phyloP scores from a whole-genome alignment of 2,888 invertebrate genomes.

The Tetragonula carbonaria region DNA sequence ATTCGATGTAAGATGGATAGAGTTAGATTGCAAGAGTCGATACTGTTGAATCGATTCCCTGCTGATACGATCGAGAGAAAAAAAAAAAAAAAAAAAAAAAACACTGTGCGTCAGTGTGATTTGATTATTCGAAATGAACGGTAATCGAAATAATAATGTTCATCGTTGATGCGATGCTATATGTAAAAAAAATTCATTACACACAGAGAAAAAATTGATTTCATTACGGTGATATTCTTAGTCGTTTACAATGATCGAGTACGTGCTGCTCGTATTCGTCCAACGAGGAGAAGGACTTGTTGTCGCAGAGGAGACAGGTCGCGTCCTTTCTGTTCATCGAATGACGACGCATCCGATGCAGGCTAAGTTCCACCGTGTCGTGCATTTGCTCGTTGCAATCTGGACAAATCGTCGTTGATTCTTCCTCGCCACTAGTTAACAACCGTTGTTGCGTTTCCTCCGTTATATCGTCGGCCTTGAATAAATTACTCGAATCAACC shows the following conservation, averaged over 20 bases:
- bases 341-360: conserved; percentile 34
- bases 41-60: too few relatives aligned
- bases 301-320: conserved; percentile 46
- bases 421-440: not conserved
- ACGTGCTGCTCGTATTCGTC: conserved; percentile 52
- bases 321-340: conserved; percentile 41
- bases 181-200: too few relatives aligned
- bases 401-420: conserved; percentile 18
- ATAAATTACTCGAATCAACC: not conserved
- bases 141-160: too few relatives aligned
- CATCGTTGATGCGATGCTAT: too few relatives aligned
- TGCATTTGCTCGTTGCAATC: conserved; percentile 37
- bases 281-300: conserved; percentile 30
- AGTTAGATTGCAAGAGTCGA: too few relatives aligned
- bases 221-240: conserved; percentile 38
- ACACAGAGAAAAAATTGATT: too few relatives aligned
- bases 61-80: too few relatives aligned
- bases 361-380: conserved; percentile 11
- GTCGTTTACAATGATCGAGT: conserved; percentile 47
- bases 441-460: not conserved
- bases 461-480: not conserved
- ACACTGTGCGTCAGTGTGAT: too few relatives aligned
- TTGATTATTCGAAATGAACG: too few relatives aligned
- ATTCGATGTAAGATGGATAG: not conserved
- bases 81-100: too few relatives aligned